Evolutionary conservation across 1,140 invertebrate genomes (phyloP).

Genomic region (Drosophila lini): DNA sequence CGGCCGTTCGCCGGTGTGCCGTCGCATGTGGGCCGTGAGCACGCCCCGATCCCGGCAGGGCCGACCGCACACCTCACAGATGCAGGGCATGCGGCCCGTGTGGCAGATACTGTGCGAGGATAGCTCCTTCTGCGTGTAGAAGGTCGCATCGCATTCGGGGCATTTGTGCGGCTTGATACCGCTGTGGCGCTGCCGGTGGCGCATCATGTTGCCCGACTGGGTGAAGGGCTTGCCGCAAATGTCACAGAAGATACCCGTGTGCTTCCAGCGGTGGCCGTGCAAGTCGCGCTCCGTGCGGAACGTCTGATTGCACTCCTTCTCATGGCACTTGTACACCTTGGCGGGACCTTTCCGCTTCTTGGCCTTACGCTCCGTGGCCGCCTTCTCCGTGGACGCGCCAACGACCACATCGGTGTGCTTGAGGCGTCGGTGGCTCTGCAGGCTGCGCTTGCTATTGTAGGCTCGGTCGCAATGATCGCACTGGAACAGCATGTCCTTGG

Average conservation of each 20-base stretch:
- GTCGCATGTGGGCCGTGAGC: constrained; percentile 89
- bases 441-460: constrained; percentile 69
- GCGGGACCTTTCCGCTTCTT: constrained; percentile 36
- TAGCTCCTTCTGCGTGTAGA: constrained; percentile 76
- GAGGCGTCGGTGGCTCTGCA: constrained; percentile 62
- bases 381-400: background rate
- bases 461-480: constrained; percentile 69
- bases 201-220: constrained; percentile 77
- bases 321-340: constrained; percentile 57
- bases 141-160: constrained; percentile 63
- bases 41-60: constrained; percentile 80
- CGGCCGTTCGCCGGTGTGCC: constrained; percentile 90
- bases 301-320: constrained; percentile 60
- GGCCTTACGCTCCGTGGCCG: constrained; percentile 6
- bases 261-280: constrained; percentile 73
- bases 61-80: constrained; percentile 75
- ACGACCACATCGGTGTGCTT: constrained; percentile 46
- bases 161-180: constrained; percentile 79
- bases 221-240: constrained; percentile 77
- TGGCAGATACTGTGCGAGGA: constrained; percentile 77
- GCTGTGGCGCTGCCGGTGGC: constrained; percentile 74
- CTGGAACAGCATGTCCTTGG: constrained; percentile 70
- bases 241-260: constrained; percentile 78
- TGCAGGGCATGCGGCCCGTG: constrained; percentile 72
- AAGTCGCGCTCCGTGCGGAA: constrained; percentile 73